These are phyloP conservation scores for Spheniscus mendiculus DNA, from an alignment of 2,113 vertebrate species.

Conservation along the genomic window DNA sequence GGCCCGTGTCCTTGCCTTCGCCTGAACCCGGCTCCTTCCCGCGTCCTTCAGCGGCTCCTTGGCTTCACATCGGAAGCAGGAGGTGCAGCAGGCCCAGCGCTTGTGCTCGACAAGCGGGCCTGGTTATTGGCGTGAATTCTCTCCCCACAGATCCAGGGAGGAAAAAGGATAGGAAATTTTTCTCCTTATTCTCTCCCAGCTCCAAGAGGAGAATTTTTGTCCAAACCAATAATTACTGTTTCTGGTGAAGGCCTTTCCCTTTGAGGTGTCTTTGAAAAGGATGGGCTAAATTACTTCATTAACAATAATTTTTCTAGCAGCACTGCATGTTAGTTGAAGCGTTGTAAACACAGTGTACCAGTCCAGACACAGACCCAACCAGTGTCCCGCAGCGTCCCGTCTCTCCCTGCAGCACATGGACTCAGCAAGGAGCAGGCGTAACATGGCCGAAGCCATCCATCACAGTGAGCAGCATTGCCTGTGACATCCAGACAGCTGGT, in stretches of 20 bases:
- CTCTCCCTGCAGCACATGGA: background rate
- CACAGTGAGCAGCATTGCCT: fast-evolving
- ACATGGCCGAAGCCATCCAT: fast-evolving
- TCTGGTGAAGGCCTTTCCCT: background rate
- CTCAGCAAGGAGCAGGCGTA: background rate
- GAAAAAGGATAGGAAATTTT: fast-evolving
- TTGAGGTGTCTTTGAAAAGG: background rate
- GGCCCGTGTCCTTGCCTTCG: too few relatives aligned
- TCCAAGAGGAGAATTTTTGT: background rate
- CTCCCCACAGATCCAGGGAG: too few relatives aligned
- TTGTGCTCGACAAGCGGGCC: fast-evolving
- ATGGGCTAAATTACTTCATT: background rate
- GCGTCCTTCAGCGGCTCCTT: background rate
- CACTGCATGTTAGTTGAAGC: fast-evolving
- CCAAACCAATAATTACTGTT: background rate
- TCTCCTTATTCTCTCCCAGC: background rate
- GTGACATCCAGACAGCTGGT: background rate
- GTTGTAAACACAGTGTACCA: too few relatives aligned
- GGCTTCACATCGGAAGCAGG: background rate
- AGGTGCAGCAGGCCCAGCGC: background rate
- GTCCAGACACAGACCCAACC: background rate
- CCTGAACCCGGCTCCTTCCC: background rate
- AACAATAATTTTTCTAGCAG: background rate
- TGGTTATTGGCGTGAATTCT: fast-evolving
- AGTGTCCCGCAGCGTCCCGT: fast-evolving